Evolutionary conservation across 2,113 vertebrate species (phyloP).

Genomic region (Grus americana): DNA sequence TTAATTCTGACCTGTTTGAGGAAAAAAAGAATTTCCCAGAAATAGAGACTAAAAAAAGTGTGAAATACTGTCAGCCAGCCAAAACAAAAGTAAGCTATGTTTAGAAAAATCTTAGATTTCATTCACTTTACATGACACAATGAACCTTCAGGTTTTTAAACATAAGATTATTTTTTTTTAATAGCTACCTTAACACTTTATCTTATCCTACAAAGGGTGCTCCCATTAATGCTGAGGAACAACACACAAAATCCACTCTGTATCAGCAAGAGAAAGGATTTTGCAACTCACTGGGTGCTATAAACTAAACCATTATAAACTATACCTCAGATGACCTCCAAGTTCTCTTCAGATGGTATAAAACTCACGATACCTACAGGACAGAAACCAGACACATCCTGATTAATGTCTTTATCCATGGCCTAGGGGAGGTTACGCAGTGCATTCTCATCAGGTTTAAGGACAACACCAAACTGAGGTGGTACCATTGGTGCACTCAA

Average conservation of each 20-base stretch:
- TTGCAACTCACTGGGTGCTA: neutral
- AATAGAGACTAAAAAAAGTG: neutral
- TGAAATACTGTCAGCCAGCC: neutral
- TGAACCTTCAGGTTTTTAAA: neutral
- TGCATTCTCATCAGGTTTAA: neutral
- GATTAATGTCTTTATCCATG: neutral
- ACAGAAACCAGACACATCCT: neutral
- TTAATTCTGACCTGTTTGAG: neutral
- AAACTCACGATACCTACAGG: neutral
- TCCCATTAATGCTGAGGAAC: neutral
- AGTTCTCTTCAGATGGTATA: neutral
- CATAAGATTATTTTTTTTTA: neutral
- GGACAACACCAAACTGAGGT: neutral
- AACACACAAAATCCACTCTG: conserved; percentile 5
- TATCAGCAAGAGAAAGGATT: neutral
- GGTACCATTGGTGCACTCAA: too few species aligned
- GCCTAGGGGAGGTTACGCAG: neutral
- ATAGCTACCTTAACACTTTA: neutral
- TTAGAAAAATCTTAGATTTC: neutral
- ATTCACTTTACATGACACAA: neutral
- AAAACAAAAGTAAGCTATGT: neutral
- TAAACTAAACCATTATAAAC: conserved; percentile 23
- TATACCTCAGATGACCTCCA: neutral
- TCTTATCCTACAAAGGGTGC: neutral
- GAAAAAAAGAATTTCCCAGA: neutral